These are phyloP conservation scores for Drosophila guanche DNA, from an alignment of 1,140 invertebrate genomes.

Conservation along the genomic window DNA sequence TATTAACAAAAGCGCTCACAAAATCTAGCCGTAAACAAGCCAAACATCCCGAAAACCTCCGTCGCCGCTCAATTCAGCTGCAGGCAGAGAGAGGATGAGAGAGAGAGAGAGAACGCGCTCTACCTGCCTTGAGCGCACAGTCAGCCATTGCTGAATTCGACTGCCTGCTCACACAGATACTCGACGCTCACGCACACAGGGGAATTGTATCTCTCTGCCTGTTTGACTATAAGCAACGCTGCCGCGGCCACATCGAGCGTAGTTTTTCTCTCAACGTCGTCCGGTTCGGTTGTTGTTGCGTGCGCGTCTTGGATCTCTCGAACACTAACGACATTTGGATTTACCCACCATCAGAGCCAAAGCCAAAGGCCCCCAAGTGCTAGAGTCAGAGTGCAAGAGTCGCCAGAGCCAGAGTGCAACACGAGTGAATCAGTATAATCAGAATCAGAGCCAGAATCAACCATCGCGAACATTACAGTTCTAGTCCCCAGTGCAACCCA, in stretches of 20 bases:
- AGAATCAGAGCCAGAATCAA: conserved; percentile 18
- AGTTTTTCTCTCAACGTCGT: conserved; percentile 55
- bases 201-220: background rate
- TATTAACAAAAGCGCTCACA: background rate
- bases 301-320: conserved; percentile 35
- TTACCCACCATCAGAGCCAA: conserved; percentile 21
- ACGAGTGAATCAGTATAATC: conserved; percentile 40
- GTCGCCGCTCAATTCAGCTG: conserved; percentile 11
- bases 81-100: conserved; percentile 1
- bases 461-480: conserved; percentile 2
- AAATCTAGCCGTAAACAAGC: conserved; percentile 13
- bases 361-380: conserved; percentile 12
- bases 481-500: conserved; percentile 8
- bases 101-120: conserved; percentile 8
- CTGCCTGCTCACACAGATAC: conserved; percentile 43
- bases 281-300: conserved; percentile 40
- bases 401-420: conserved; percentile 12
- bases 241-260: conserved; percentile 20
- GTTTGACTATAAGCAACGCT: conserved; percentile 42
- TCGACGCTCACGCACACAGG: conserved; percentile 3
- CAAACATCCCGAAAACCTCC: background rate
- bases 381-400: conserved; percentile 7
- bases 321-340: conserved; percentile 23
- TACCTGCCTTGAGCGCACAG: conserved; percentile 39
- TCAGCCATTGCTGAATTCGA: conserved; percentile 51